These are phyloP conservation scores for Parnassius glacialis DNA, from an alignment of 2,888 invertebrate species.

Conservation along the genomic window DNA sequence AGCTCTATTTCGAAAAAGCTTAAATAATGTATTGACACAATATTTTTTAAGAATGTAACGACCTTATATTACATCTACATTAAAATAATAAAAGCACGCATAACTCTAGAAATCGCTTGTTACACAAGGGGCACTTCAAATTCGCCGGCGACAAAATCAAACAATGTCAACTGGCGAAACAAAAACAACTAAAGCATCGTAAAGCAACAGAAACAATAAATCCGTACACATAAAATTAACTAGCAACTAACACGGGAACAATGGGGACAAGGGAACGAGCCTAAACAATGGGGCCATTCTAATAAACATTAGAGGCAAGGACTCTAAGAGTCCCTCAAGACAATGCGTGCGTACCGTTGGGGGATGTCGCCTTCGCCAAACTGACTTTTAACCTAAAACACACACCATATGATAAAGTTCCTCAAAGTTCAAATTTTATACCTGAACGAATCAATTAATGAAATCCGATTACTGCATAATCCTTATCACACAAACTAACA, in stretches of 20 bases:
- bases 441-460: constrained; percentile 33
- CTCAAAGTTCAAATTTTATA: constrained; percentile 37
- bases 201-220: constrained; percentile 48
- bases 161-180: constrained; percentile 28
- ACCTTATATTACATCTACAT: neutral
- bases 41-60: constrained; percentile 16
- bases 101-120: constrained; percentile 14
- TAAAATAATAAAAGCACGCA: constrained; percentile 11
- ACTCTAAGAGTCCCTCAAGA: constrained; percentile 45
- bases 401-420: constrained; percentile 26
- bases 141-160: constrained; percentile 17
- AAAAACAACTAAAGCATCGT: constrained; percentile 42
- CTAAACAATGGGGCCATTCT: constrained; percentile 61
- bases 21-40: constrained; percentile 3
- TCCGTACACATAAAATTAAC: constrained; percentile 40
- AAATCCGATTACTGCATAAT: constrained; percentile 32
- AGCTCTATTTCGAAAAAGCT: no score
- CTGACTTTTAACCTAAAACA: constrained; percentile 36
- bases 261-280: constrained; percentile 43
- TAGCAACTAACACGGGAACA: constrained; percentile 44
- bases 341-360: constrained; percentile 50
- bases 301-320: constrained; percentile 59
- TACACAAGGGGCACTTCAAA: constrained; percentile 6
- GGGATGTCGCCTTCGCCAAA: constrained; percentile 46
- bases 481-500: constrained; percentile 38